phyloP scores from a whole-genome alignment of 1,140 invertebrate genomes.

The Heliconius nattereri region DNA sequence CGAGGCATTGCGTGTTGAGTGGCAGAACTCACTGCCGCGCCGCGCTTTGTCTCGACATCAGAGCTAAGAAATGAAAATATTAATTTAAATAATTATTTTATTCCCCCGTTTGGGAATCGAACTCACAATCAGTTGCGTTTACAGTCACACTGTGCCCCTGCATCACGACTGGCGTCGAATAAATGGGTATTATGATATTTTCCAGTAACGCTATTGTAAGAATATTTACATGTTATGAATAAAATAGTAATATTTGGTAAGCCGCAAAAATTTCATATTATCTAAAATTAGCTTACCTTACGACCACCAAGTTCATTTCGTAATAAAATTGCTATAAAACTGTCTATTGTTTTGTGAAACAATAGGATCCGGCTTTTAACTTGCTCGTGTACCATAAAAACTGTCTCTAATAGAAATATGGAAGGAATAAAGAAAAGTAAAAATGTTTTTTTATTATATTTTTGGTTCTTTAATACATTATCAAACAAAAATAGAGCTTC shows the following conservation, averaged over 20 bases:
- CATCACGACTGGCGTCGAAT: not conserved
- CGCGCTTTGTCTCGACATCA: too few species aligned
- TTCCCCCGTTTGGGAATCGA: too few species aligned
- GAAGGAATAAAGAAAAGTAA: not conserved
- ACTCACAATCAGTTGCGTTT: too few species aligned
- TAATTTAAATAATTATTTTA: too few species aligned
- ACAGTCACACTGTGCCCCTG: not conserved
- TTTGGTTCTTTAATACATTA: not conserved
- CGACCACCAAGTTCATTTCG: not conserved
- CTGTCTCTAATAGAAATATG: conserved; percentile 4
- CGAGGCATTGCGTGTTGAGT: too few species aligned
- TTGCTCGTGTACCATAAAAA: not conserved
- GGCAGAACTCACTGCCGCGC: too few species aligned
- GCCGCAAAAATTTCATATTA: not conserved
- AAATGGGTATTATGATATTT: not conserved
- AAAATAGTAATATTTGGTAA: not conserved
- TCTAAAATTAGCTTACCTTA: conserved; percentile 13
- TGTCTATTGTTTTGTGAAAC: conserved; percentile 14
- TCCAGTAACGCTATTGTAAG: not conserved
- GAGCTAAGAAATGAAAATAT: too few species aligned
- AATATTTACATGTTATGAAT: not conserved
- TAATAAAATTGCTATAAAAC: conserved; percentile 20
- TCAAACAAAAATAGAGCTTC: not conserved
- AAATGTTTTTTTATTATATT: not conserved
- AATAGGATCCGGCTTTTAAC: not conserved